Evolutionary conservation across 2,888 invertebrate species (phyloP), one percentile per base, ranked within the genome.

Genomic region (Eupeodes luniger): DNA sequence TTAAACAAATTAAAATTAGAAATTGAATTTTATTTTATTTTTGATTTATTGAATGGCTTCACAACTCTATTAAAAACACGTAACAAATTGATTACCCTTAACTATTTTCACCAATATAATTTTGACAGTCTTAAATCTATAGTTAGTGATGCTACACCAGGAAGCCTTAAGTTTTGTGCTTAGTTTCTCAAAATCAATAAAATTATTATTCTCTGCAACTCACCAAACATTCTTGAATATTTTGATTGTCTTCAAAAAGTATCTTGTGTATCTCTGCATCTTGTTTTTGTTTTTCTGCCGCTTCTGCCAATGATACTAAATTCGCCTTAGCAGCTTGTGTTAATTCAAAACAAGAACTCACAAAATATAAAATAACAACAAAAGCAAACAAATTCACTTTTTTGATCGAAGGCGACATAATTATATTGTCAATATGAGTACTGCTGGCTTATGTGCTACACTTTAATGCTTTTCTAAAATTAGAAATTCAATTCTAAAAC

Each of bases 191-290:
- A 27, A 27, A 3, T 27, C 2, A 3, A 27, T 27, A 1, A 27
- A 27, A 27, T 27, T 27, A 27, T 27, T 1, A 27, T 10, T 53
- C n/a, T 53, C 19, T 49, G 4, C 27, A 27, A 67, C 81, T 74
- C 14, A 81, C 81, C 74, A 81, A 14, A 59, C 81, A 81, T 11
- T 74, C 47, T 1, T 67, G 57, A 14, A 75, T 49, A 47, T 59
- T 51, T 19, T 57, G 27, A 19, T 36, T 27, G 3, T 49, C 55
- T 19, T 74, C 66, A 36, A 59, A 81, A 27, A 81, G 44, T 6
- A 75, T 81, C 11, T 57, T 11, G 14, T 66, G 16, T 12, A 81
- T 75, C 1, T 57, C 66, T 12, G 16, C 53, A 81, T 81, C 66
- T 19, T 53, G 44, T 0, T 12, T 16, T 53, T 69, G 40, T 11